These are phyloP conservation scores for Semotilus atromaculatus DNA, from an alignment of 2,797 vertebrate genomes.

Conservation along the genomic window DNA sequence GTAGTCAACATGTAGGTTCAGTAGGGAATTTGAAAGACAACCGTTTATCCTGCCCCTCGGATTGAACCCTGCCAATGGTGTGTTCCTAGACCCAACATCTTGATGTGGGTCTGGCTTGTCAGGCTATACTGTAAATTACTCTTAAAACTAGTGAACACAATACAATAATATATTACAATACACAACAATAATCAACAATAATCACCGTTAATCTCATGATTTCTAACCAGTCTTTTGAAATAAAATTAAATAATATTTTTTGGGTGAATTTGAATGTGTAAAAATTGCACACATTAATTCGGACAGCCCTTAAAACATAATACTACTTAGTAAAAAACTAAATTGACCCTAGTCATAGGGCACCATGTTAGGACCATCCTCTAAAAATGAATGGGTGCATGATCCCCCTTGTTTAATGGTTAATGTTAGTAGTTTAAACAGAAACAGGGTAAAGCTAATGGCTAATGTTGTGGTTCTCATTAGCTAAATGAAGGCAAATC, in stretches of 20 bases:
- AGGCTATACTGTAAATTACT: no score
- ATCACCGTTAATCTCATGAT: neutral
- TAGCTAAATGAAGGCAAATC: neutral
- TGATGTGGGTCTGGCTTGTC: no score
- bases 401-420: neutral
- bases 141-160: neutral
- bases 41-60: no score
- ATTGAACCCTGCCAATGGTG: no score
- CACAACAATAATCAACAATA: no score
- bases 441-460: neutral
- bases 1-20: conserved; percentile 6
- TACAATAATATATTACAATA: no score
- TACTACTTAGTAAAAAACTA: neutral
- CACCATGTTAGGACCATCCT: neutral
- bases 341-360: neutral
- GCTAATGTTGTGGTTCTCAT: neutral
- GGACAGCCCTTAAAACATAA: neutral
- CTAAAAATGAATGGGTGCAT: neutral
- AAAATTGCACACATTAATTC: neutral
- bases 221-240: neutral
- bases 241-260: neutral
- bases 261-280: neutral
- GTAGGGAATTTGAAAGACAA: no score
- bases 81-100: no score
- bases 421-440: neutral